A percentile compares a stretch with the other conserved stretches of the same genome.
Evolutionary conservation across 2,888 invertebrate species (phyloP).

Genomic region (Eupelmus urozonus): DNA sequence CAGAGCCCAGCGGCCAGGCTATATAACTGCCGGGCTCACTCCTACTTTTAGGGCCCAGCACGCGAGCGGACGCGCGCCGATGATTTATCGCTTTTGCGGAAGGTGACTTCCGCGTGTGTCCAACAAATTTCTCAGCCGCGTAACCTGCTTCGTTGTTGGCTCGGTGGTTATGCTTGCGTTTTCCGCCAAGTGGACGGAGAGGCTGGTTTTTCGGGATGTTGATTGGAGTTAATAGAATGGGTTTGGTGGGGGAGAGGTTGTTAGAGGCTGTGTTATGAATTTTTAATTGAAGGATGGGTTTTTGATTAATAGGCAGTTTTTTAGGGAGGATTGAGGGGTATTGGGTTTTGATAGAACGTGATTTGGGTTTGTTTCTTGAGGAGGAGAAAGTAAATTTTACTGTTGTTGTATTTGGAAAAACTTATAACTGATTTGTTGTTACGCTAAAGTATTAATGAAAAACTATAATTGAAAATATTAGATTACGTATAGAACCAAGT

Average conservation of each 20-base stretch:
- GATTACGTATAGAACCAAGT: too few species aligned
- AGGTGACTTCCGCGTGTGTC: too few species aligned
- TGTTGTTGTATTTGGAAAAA: too few species aligned
- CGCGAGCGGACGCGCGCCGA: conserved; percentile 26
- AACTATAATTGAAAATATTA: too few species aligned
- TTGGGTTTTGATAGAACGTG: too few species aligned
- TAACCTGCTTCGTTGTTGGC: conserved; percentile 29
- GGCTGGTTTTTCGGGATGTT: conserved; percentile 47
- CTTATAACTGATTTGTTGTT: too few species aligned
- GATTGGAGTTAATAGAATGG: neutral
- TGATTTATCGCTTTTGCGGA: neutral
- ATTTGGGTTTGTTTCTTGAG: too few species aligned
- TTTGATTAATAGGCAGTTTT: conserved; percentile 21
- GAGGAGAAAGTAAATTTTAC: too few species aligned
- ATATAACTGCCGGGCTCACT: conserved; percentile 55
- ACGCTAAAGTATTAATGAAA: too few species aligned
- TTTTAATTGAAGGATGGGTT: conserved; percentile 25
- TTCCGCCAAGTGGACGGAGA: conserved; percentile 30
- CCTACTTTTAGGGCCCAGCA: neutral
- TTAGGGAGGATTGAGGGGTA: too few species aligned
- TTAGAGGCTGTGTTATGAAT: conserved; percentile 36
- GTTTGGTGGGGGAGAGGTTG: neutral
- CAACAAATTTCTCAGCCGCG: conserved; percentile 21
- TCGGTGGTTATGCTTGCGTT: neutral
- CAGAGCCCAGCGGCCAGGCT: conserved; percentile 71